Evolutionary conservation across 2,113 vertebrate genomes (phyloP).

Genomic region (Meles meles): DNA sequence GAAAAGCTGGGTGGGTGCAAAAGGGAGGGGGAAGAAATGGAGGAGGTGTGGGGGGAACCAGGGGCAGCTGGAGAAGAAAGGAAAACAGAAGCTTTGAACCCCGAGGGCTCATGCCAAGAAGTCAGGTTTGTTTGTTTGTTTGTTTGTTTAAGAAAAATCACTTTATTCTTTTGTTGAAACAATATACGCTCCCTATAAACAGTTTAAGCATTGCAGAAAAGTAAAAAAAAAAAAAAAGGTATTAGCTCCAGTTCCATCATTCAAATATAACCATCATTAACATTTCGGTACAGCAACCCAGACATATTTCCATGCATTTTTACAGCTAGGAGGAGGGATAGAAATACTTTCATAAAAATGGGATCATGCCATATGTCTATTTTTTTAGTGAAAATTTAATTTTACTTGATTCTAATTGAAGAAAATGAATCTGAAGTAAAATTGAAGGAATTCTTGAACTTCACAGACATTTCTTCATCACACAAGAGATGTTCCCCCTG

Average conservation of each 20-base stretch:
- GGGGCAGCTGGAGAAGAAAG: background rate
- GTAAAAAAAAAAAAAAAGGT: background rate
- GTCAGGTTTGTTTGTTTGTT: background rate
- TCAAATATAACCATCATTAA: conserved; percentile 58
- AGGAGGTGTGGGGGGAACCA: no score
- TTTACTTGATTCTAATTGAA: conserved; percentile 72
- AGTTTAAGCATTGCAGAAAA: conserved; percentile 25
- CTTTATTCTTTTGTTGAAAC: conserved; percentile 1
- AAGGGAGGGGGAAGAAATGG: background rate
- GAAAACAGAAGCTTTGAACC: background rate
- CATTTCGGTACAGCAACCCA: conserved; percentile 57
- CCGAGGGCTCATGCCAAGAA: background rate
- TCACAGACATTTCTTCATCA: background rate
- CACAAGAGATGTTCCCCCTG: background rate
- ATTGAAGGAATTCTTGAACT: conserved; percentile 47
- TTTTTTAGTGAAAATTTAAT: conserved; percentile 62
- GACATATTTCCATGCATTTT: conserved; percentile 54
- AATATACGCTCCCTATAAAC: conserved; percentile 10
- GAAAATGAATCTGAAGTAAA: conserved; percentile 56
- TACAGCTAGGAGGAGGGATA: conserved; percentile 49
- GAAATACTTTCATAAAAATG: conserved; percentile 68
- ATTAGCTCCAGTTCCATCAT: conserved; percentile 27
- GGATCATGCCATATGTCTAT: conserved; percentile 69
- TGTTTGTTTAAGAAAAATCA: background rate
- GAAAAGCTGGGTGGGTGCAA: background rate